Percentiles rank a stretch among this genome's conserved stretches.
phyloP scores from a whole-genome alignment of 2,797 vertebrate species.

The Sitta carolinensis region DNA sequence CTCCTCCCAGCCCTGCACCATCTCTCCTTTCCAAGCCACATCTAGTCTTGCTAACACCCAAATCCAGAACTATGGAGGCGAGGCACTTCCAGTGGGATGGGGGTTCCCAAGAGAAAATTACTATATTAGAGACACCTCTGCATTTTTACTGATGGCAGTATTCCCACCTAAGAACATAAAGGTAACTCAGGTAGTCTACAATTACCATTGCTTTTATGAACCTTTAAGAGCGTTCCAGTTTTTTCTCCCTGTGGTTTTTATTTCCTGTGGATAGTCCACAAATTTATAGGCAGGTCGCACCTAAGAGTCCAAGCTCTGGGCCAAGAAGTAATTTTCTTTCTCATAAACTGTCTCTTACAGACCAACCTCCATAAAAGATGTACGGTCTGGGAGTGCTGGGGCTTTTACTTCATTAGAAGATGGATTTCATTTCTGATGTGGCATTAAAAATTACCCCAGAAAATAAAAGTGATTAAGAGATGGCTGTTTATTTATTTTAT shows the following conservation, averaged over 20 bases:
- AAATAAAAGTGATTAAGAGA: background rate
- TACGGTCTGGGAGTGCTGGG: background rate
- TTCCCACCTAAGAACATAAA: background rate
- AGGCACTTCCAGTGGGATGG: background rate
- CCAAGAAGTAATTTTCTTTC: conserved; percentile 13
- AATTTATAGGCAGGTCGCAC: background rate
- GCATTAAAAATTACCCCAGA: background rate
- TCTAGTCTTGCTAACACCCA: background rate
- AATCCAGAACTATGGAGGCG: background rate
- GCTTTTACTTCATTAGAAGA: conserved; percentile 7
- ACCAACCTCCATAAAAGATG: background rate
- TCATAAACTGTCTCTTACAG: background rate
- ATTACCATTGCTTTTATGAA: background rate
- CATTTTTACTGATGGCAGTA: background rate
- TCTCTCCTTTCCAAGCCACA: background rate
- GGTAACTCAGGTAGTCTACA: background rate
- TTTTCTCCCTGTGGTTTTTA: background rate
- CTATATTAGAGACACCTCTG: background rate
- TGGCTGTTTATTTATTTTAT: background rate
- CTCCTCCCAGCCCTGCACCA: background rate
- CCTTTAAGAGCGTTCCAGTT: background rate
- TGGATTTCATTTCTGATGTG: background rate
- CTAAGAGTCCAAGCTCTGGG: background rate
- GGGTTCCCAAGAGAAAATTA: background rate
- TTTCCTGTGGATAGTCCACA: background rate